Base-by-base conservation (phyloP, 2,113 vertebrate species). In the Oceanodroma tethys region DNA sequence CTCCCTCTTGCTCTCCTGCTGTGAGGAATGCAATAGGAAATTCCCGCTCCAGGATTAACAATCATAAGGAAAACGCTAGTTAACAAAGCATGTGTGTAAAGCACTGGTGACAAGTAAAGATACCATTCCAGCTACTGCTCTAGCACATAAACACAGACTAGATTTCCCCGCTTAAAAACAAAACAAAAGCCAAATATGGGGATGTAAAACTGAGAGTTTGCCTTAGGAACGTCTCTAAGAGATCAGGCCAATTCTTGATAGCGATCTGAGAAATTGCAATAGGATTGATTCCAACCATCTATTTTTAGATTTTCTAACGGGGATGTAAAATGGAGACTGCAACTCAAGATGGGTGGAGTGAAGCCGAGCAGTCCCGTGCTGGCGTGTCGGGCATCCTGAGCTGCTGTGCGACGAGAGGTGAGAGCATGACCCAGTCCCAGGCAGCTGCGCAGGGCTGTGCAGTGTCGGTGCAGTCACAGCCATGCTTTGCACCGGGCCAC, bases 1-100 rank as follows among this genome's bases (percentile, higher is more conserved):
- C 89, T 96, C 94, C 94, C 86, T 95, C 86, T 86, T 79, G 88
- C 83, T 93, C 84, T 96, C 93, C 73, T 94, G 91, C 89, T 19
- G 58, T 63, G 91, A 96, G 96, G 94, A 96, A 92, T 96, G 95
- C 89, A 93, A 90, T 96, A 94, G 95, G 88, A 97, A 95, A 97
- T 95, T 96, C 91, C 93, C 88, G 73, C 81, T 82, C 21, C 32
- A 21, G 71, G 71, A 93, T 91, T 96, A 97, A 96, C 96, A 97
- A 92, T 96, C 38, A 1, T 80, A 91, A 81, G 66, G 67, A 83
- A 95, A 96, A 93, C 30, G 34, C 23, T 42, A 68, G 74, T 91
- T 95, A 29, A 73, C 78, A 92, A 96, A 73, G 63, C 67, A 59
- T 58, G 55, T 81, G 81, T 88, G 25, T 67, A 43, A 82, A 82